Evolutionary conservation across 2,797 vertebrate genomes (phyloP).

Genomic region (Eleutherodactylus coqui): DNA sequence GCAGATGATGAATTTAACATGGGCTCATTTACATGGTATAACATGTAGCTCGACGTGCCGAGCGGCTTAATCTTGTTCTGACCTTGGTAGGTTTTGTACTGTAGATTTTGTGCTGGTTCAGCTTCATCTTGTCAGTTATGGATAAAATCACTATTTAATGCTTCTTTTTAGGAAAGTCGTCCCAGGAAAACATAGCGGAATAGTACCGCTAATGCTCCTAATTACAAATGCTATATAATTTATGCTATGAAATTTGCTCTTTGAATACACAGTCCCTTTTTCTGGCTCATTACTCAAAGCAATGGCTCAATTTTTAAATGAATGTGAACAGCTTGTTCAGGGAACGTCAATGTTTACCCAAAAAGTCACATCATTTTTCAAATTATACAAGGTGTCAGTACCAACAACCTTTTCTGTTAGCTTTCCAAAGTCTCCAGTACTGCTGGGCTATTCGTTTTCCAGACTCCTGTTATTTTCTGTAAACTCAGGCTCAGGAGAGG

Average conservation of each 20-base stretch:
- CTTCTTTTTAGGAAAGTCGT: conserved; percentile 32
- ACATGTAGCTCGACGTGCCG: conserved; percentile 18
- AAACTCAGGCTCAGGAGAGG: conserved; percentile 43
- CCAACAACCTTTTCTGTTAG: conserved; percentile 64
- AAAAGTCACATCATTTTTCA: conserved; percentile 75
- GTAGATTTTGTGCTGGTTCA: conserved; percentile 12
- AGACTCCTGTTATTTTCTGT: conserved; percentile 11
- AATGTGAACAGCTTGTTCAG: conserved; percentile 70
- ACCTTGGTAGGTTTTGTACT: conserved; percentile 37
- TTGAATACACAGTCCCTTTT: conserved; percentile 69
- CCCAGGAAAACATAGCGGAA: conserved; percentile 48
- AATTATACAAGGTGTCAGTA: conserved; percentile 72
- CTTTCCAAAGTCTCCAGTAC: conserved; percentile 64
- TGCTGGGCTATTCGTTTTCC: conserved; percentile 6
- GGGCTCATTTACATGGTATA: conserved; percentile 26
- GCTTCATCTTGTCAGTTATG: conserved; percentile 42
- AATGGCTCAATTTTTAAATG: conserved; percentile 67
- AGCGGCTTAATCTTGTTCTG: conserved; percentile 1
- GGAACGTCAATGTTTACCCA: conserved; percentile 70
- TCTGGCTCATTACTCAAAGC: conserved; percentile 70
- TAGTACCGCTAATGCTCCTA: conserved; percentile 53
- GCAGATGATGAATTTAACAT: conserved; percentile 50
- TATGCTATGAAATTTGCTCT: conserved; percentile 66
- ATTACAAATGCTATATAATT: conserved; percentile 66
- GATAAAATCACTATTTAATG: conserved; percentile 39